Conservation (phyloP, 2,888 invertebrate species). For the Limenitis arthemis region DNA sequence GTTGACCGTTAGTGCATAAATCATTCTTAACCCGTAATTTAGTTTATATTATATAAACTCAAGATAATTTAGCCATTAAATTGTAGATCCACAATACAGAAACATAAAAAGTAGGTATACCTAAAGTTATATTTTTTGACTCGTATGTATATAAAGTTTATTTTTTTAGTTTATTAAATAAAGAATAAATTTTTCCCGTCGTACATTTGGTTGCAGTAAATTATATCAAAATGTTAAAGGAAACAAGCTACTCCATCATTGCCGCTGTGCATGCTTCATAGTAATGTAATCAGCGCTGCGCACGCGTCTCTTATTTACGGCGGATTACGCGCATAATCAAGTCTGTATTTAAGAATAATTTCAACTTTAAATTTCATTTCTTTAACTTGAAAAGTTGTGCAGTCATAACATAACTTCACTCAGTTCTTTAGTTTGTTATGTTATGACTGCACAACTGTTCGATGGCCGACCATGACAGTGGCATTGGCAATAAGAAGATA, state of each 20-base stretch:
- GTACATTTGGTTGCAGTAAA: neutral
- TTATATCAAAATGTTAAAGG: neutral
- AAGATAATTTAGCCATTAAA: too few species aligned
- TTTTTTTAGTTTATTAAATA: too few species aligned
- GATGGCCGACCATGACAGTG: conserved; percentile 45
- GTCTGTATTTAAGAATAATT: conserved; percentile 38
- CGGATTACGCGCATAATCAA: conserved; percentile 65
- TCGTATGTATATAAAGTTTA: too few species aligned
- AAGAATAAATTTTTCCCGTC: too few species aligned
- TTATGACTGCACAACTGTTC: conserved; percentile 16
- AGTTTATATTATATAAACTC: too few species aligned
- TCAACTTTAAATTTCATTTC: neutral
- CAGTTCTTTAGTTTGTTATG: too few species aligned
- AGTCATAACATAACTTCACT: too few species aligned
- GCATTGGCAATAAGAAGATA: conserved; percentile 35
- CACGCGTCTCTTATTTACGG: conserved; percentile 65
- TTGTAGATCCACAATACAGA: too few species aligned
- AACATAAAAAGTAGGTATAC: too few species aligned
- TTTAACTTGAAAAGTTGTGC: too few species aligned
- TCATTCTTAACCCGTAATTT: neutral
- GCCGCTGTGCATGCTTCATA: conserved; percentile 37
- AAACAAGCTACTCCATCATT: conserved; percentile 35
- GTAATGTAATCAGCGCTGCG: conserved; percentile 59
- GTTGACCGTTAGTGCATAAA: neutral
- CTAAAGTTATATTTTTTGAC: too few species aligned